A percentile compares a stretch with the other conserved stretches of the same genome.
Conservation (phyloP, 2,797 vertebrate species). For the Numenius phaeopus region DNA sequence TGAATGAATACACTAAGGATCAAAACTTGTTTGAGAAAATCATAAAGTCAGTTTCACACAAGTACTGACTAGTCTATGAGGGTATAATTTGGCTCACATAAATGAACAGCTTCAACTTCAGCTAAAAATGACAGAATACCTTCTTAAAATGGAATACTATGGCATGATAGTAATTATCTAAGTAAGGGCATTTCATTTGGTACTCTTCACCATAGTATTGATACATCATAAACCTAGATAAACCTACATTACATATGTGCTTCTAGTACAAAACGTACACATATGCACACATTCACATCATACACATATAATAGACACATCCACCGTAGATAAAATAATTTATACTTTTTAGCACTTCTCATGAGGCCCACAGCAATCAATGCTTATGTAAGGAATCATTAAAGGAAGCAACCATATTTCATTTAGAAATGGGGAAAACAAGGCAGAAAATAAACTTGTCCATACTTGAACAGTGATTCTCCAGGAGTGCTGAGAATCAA, state of each 20-base stretch:
- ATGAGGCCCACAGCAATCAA: neutral
- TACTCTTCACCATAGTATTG: neutral
- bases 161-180: neutral
- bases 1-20: neutral
- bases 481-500: conserved; percentile 13
- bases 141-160: neutral
- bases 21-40: neutral
- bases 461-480: neutral
- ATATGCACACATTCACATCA: neutral
- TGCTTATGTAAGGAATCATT: neutral
- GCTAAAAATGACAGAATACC: neutral
- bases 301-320: neutral
- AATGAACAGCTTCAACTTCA: neutral
- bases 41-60: neutral
- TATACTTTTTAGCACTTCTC: neutral
- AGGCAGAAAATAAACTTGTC: conserved; percentile 22
- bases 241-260: neutral
- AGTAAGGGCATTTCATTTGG: neutral
- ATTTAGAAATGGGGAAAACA: conserved; percentile 27
- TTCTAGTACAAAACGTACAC: neutral
- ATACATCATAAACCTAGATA: neutral
- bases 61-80: neutral
- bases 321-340: neutral
- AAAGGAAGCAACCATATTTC: neutral
- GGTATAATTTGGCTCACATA: neutral